phyloP scores from a whole-genome alignment of 1,140 invertebrate species.

The Macrostomum lignano region DNA sequence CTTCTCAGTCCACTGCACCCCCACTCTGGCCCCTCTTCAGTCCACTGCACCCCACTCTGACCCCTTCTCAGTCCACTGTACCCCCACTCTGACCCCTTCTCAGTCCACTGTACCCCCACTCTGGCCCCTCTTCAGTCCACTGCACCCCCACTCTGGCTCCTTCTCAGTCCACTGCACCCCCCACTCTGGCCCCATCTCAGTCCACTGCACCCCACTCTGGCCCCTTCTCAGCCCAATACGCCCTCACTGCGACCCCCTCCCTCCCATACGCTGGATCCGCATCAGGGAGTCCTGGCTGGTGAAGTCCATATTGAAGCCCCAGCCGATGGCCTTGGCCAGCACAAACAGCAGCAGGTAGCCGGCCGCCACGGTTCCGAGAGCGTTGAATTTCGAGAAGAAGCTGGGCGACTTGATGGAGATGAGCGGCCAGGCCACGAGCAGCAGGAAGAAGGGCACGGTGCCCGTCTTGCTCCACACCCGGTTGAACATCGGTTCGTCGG shows the following conservation, averaged over 20 bases:
- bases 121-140: constrained; percentile 12
- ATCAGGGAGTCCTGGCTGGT: constrained; percentile 28
- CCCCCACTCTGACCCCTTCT: no score
- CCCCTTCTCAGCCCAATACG: not conserved
- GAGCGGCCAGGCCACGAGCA: constrained; percentile 43
- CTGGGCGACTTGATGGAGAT: constrained; percentile 55
- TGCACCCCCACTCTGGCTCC: no score
- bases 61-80: no score
- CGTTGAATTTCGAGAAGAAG: constrained; percentile 75
- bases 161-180: no score
- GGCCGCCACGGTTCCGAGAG: constrained; percentile 51
- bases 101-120: no score
- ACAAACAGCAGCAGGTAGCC: constrained; percentile 48
- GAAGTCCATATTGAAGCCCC: constrained; percentile 44
- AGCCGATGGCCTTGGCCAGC: constrained; percentile 39
- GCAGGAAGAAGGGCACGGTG: constrained; percentile 52
- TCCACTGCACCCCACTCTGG: constrained; percentile 2
- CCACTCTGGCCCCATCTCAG: not conserved
- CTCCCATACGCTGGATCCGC: no score
- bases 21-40: no score
- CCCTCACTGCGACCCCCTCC: no score
- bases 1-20: no score
- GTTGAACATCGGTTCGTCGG: no score
- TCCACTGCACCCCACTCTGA: no score
- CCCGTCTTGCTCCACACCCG: constrained; percentile 39